Evolutionary conservation across 2,113 vertebrate genomes (phyloP), one percentile per base, ranked within the genome.

Genomic region (Cranoglanis bouderius): DNA sequence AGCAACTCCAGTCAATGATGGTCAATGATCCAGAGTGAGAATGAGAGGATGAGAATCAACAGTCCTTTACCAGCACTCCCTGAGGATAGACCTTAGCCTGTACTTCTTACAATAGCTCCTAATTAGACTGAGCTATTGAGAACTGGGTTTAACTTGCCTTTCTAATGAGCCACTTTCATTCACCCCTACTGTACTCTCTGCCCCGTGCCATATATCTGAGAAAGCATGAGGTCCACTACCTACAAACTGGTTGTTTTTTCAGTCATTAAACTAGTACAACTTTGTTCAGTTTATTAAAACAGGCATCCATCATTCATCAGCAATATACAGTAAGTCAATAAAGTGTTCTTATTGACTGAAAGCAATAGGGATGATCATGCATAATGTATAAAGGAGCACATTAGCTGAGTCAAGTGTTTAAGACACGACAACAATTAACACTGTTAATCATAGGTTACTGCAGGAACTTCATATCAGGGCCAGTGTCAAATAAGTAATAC

Each of bases 61-160:
- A 88, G 63, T 38, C 46, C 46, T 55, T 55, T 82, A 67, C 49
- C 46, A 46, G 80, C 35, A 55, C 35, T 82, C 87, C 51, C 78
- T 57, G 63, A 53, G 63, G 80, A 40, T 29, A 83, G 46, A 82
- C 49, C 63, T 53, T 32, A 82, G 86, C 32, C 77, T 67, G 29
- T 63, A 82, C 49, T 70, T 67, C 81, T 88, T 29, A 61, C 65
- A 55, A 59, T 82, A 88, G 81, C 51, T 55, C 38, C 81, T 88
- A 83, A 84, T 84, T 88, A 84, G 87, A 35, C 32, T 75, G 81
- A 88, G 81, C 65, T 88, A 84, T 84, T 46, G 67, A 88, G 55
- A 67, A 84, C 81, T 46, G 38, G 51, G 24, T 83, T 74, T 59
- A 83, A 88, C 63, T 59, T 55, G 61, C 38, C 67, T 19, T 59